These are phyloP conservation scores for Cottus gobio DNA, from an alignment of 2,113 vertebrate genomes.

Conservation along the genomic window DNA sequence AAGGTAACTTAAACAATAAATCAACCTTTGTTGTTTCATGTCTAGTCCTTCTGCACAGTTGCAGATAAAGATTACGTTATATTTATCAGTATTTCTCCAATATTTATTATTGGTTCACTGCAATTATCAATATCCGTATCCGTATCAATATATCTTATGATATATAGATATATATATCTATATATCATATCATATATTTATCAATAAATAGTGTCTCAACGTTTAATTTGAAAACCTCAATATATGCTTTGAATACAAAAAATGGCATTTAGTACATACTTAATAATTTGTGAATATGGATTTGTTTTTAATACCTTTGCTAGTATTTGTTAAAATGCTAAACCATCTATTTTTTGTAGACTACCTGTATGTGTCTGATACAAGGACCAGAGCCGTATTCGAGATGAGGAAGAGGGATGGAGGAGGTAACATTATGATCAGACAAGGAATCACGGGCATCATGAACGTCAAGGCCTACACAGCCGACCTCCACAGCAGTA, in stretches of 20 bases:
- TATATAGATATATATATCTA: too few species aligned
- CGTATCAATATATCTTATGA: too few species aligned
- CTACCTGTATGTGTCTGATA: slow-evolving; percentile 77
- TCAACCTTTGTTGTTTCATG: too few species aligned
- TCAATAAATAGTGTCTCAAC: too few species aligned
- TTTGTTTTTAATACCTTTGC: neutral
- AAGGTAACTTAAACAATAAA: neutral
- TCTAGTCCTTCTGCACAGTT: too few species aligned
- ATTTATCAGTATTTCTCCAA: too few species aligned
- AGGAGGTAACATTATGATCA: slow-evolving; percentile 70
- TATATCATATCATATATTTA: too few species aligned
- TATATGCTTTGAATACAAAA: too few species aligned
- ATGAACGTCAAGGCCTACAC: slow-evolving; percentile 78
- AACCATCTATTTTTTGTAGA: slow-evolving; percentile 56
- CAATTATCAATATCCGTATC: too few species aligned
- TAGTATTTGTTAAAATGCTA: neutral
- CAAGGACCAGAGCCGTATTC: slow-evolving; percentile 69
- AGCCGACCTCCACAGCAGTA: slow-evolving; percentile 72
- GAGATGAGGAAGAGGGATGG: slow-evolving; percentile 79
- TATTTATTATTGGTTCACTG: too few species aligned
- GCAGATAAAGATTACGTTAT: too few species aligned
- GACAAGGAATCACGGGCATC: slow-evolving; percentile 73
- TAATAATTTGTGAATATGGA: neutral
- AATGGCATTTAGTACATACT: neutral
- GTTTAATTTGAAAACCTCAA: too few species aligned